A percentile compares a stretch with the other conserved stretches of the same genome.
These are phyloP conservation scores for Fragum whitleyi DNA, from an alignment of 2,888 invertebrate genomes.

Conservation along the genomic window DNA sequence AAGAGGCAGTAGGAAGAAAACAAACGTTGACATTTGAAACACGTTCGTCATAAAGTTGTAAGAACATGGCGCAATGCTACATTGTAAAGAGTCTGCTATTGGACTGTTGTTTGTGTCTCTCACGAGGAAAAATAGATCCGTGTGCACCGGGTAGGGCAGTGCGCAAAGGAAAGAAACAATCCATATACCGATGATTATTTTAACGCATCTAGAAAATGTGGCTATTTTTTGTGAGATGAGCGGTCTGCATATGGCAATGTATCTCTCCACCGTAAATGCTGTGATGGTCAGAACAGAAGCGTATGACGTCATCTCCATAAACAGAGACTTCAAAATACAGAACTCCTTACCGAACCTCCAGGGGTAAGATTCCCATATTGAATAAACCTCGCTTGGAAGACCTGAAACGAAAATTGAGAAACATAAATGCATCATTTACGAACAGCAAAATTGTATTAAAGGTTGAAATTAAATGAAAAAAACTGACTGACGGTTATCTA, in stretches of 20 bases:
- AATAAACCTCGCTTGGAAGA: conserved; percentile 30
- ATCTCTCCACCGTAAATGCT: conserved; percentile 94
- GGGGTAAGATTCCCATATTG: conserved; percentile 72
- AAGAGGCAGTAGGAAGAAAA: conserved; percentile 93
- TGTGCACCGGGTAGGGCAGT: conserved; percentile 81
- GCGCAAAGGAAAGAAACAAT: conserved; percentile 91
- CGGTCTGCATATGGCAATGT: conserved; percentile 95
- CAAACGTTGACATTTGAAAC: conserved; percentile 92
- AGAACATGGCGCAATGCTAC: conserved; percentile 77
- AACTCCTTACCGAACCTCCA: conserved; percentile 85
- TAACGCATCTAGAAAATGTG: conserved; percentile 91
- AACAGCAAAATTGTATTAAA: no score
- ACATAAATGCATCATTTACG: no score
- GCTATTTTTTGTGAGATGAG: conserved; percentile 93
- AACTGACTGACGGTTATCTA: no score
- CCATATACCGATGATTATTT: conserved; percentile 95
- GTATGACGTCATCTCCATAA: conserved; percentile 90
- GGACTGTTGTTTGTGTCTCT: conserved; percentile 57
- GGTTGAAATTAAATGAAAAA: no score
- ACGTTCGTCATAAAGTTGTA: conserved; percentile 83
- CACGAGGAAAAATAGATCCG: conserved; percentile 76
- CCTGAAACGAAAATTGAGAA: conserved; percentile 21
- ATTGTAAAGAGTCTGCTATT: conserved; percentile 75
- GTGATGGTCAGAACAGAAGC: conserved; percentile 96
- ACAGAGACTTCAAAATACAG: conserved; percentile 85